Base-by-base conservation (phyloP, 2,113 vertebrate species). In the Neomonachus schauinslandi region DNA sequence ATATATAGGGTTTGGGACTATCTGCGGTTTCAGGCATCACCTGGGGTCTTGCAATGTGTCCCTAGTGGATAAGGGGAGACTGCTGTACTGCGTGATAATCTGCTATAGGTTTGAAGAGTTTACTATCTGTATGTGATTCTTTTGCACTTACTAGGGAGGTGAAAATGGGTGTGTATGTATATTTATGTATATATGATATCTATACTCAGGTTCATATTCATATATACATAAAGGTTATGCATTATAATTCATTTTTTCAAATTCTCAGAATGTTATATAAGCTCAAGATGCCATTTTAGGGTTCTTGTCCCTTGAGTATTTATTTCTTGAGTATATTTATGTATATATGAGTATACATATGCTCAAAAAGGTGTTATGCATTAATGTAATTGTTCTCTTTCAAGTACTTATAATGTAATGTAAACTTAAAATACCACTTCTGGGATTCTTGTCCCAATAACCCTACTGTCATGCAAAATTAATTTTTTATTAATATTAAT, bases 401-500 rank as follows among this genome's bases (percentile, higher is more conserved):
- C 57, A 61, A 13, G 49, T 61, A 93, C 71, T 96, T 33, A 84
- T 49, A 22, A 57, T 67, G 9, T 42, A 31, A 26, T 71, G 55
- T 79, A 87, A 87, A 36, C 39, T 91, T 89, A 65, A 71, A 65
- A 8, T 92, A 46, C 4, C 11, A 51, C 28, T 65, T 91, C 81
- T 49, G 82, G 91, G 65, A 69, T 95, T 95, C 65, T 93, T 95
- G 21, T 94, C 67, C 84, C 49, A 69, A 19, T 80, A 90, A 80
- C 22, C 33, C 31, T 77, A 12, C 63, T 69, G 83, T 92, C n/a
- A 76, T 83, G 63, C 59, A 80, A 76, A 82, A 92, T 81, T 53
- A 84, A 72, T 79, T 94, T 89, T 53, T 59, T 89, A 15, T 18
- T 88, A 67, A 69, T 71, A 71, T 71, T 22, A 36, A 59, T 74